phyloP scores from a whole-genome alignment of 2,888 invertebrate species.

The Platerodrilus igneus region DNA sequence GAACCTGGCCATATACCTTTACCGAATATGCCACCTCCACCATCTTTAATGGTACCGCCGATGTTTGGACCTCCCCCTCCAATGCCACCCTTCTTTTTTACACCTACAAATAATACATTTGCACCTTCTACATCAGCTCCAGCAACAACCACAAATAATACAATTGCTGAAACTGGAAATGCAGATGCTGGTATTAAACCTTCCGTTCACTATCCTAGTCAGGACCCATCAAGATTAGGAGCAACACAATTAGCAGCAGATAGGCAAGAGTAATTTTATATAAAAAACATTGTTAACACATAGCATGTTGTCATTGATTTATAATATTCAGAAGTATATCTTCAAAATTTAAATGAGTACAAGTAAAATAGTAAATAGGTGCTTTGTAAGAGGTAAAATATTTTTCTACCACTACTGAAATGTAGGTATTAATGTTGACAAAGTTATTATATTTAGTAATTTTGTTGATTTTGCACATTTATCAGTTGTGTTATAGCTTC shows the following conservation, averaged over 20 bases:
- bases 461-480: too few species aligned
- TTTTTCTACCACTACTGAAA: too few species aligned
- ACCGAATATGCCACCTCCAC: slow-evolving; percentile 48
- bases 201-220: slow-evolving; percentile 89
- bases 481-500: too few species aligned
- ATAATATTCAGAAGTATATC: too few species aligned
- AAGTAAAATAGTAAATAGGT: too few species aligned
- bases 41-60: slow-evolving; percentile 54
- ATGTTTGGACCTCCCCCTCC: slow-evolving; percentile 58
- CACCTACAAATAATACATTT: slow-evolving; percentile 39
- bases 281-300: too few species aligned
- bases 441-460: too few species aligned
- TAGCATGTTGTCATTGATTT: too few species aligned
- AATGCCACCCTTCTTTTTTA: slow-evolving; percentile 52
- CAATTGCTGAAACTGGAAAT: slow-evolving; percentile 41
- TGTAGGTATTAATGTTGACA: too few species aligned
- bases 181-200: slow-evolving; percentile 52
- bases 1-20: slow-evolving; percentile 50
- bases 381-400: too few species aligned
- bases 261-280: slow-evolving; percentile 35
- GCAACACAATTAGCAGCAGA: slow-evolving; percentile 51
- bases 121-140: slow-evolving; percentile 51
- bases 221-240: slow-evolving; percentile 91
- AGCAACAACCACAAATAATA: slow-evolving; percentile 36
- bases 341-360: too few species aligned